These are phyloP conservation scores for Schizopygopsis pylzovi DNA, from an alignment of 2,797 vertebrate genomes.

Conservation along the genomic window DNA sequence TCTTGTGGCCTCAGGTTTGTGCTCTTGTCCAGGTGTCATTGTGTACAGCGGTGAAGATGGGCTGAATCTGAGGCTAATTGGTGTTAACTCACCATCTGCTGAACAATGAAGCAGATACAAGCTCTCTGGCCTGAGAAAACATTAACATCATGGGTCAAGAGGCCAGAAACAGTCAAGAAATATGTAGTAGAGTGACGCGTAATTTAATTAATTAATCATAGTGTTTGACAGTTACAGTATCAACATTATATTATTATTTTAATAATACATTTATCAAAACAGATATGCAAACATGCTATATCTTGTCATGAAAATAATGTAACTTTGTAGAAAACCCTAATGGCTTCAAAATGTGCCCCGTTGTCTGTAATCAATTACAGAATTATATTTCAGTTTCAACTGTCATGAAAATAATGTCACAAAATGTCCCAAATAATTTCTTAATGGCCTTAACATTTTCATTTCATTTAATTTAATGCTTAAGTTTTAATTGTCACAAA, in stretches of 20 bases:
- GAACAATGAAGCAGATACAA: conserved; percentile 50
- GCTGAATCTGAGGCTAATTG: conserved; percentile 60
- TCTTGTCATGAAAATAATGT: background rate
- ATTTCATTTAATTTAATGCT: no score
- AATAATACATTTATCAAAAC: background rate
- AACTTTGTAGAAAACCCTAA: background rate
- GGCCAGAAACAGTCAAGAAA: background rate
- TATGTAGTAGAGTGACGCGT: background rate
- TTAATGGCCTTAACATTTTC: no score
- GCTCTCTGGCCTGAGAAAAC: conserved; percentile 18
- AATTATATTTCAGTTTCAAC: no score
- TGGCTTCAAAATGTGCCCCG: background rate
- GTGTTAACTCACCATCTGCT: conserved; percentile 61
- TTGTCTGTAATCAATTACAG: background rate
- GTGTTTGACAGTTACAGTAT: background rate
- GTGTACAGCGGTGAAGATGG: conserved; percentile 49
- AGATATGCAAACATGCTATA: background rate
- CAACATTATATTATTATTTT: background rate
- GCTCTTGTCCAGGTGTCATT: conserved; percentile 41
- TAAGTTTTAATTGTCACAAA: no score
- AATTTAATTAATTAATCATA: background rate
- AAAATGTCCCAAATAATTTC: no score
- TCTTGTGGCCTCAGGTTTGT: conserved; percentile 40
- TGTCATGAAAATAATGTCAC: no score
- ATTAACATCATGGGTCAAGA: conserved; percentile 12